phyloP scores from a whole-genome alignment of 2,113 vertebrate species.

The Boulengerochromis microlepis region DNA sequence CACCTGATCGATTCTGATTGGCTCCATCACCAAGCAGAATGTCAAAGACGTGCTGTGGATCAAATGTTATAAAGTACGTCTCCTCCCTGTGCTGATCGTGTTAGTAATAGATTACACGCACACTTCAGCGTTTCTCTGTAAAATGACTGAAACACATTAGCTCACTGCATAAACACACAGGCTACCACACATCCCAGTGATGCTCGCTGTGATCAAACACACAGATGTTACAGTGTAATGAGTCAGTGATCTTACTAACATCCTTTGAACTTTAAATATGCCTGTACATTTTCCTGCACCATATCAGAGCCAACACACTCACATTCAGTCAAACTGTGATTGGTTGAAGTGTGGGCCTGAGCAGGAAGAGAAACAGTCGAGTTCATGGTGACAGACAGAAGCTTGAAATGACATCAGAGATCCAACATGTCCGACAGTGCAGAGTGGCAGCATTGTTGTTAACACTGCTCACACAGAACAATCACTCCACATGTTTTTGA shows the following conservation, averaged over 20 bases:
- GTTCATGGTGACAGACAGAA: not conserved
- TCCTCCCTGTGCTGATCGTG: not conserved
- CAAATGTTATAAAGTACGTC: not conserved
- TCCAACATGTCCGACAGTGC: not conserved
- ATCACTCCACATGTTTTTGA: not conserved
- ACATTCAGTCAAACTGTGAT: not conserved
- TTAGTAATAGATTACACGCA: not conserved
- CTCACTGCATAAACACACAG: not conserved
- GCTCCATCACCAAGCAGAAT: not conserved
- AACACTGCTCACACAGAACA: not conserved
- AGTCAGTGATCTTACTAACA: not conserved
- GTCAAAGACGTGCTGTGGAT: not conserved
- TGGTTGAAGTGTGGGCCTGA: not conserved
- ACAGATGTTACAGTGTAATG: not conserved
- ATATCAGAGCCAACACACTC: not conserved
- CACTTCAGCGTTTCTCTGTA: not conserved
- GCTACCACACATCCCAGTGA: not conserved
- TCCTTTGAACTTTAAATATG: not conserved
- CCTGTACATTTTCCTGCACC: not conserved
- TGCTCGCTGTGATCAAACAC: not conserved
- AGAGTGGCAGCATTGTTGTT: not conserved
- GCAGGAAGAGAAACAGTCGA: not conserved
- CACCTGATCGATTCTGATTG: not conserved
- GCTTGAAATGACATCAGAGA: not conserved
- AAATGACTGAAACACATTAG: not conserved